Evolutionary conservation across 2,888 invertebrate genomes (phyloP).

Genomic region (Apoderus coryli): DNA sequence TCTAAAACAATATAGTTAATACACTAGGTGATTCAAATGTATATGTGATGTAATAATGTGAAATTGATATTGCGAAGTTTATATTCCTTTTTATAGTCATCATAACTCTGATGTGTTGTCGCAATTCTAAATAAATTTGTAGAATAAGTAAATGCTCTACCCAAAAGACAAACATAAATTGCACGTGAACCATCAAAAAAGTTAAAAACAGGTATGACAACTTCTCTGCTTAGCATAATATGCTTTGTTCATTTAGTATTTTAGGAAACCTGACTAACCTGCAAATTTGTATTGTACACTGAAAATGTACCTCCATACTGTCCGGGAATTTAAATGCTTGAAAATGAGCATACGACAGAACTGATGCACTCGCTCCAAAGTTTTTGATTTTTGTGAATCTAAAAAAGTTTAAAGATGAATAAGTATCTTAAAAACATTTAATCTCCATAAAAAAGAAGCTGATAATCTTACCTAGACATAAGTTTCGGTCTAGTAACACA

Average conservation of each 20-base stretch:
- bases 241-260: background rate
- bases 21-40: too few species aligned
- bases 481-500: slow-evolving; percentile 85
- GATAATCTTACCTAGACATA: slow-evolving; percentile 52
- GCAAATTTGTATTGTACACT: slow-evolving; percentile 89
- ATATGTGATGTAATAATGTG: too few species aligned
- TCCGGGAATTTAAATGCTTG: slow-evolving; percentile 94
- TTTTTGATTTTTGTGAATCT: slow-evolving; percentile 85
- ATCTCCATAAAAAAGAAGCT: too few species aligned
- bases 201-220: slow-evolving; percentile 1
- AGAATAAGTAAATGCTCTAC: too few species aligned
- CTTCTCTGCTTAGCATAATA: too few species aligned
- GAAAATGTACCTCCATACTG: slow-evolving; percentile 93
- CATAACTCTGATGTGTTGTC: too few species aligned
- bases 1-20: too few species aligned
- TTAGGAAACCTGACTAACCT: slow-evolving; percentile 39
- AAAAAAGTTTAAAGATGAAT: slow-evolving; percentile 3
- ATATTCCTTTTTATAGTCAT: too few species aligned
- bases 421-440: background rate
- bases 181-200: too few species aligned
- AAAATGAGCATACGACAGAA: slow-evolving; percentile 84
- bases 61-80: too few species aligned
- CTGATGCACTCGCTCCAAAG: slow-evolving; percentile 85
- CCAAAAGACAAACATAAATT: too few species aligned
- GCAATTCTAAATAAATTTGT: too few species aligned